phyloP scores from a whole-genome alignment of 2,797 vertebrate species.

The Valencia hispanica region DNA sequence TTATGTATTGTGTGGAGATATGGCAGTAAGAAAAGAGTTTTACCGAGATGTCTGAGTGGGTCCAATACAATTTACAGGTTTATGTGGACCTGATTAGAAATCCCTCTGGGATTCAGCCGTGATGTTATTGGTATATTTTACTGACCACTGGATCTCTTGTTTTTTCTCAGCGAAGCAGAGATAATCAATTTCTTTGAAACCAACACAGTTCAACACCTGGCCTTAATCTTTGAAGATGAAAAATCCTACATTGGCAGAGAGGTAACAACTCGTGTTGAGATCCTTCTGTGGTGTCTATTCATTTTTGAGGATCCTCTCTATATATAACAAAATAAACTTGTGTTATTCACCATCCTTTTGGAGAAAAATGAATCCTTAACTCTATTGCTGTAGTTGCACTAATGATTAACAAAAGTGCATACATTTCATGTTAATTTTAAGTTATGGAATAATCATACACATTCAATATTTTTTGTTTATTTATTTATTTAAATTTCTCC shows the following conservation, averaged over 20 bases:
- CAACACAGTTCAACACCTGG: constrained; percentile 82
- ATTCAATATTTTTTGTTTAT: background rate
- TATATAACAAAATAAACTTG: background rate
- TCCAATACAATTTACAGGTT: background rate
- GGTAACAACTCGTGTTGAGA: constrained; percentile 71
- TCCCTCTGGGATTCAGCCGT: background rate
- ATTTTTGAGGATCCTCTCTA: background rate
- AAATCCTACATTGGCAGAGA: constrained; percentile 90
- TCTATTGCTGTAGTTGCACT: background rate
- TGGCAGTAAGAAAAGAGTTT: background rate
- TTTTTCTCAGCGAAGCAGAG: constrained; percentile 81
- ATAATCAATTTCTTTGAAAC: constrained; percentile 85
- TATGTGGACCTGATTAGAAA: background rate
- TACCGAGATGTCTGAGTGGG: background rate
- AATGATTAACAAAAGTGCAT: background rate
- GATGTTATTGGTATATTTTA: background rate
- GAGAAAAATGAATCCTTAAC: background rate
- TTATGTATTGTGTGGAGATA: background rate
- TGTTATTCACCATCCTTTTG: background rate
- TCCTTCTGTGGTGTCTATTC: background rate
- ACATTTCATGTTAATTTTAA: background rate
- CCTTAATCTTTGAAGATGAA: constrained; percentile 87
- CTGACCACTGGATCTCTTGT: background rate
- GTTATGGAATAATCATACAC: background rate
- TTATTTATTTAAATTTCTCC: background rate